These are phyloP conservation scores for Kryptopterus vitreolus DNA, from an alignment of 2,797 vertebrate genomes.

Conservation along the genomic window DNA sequence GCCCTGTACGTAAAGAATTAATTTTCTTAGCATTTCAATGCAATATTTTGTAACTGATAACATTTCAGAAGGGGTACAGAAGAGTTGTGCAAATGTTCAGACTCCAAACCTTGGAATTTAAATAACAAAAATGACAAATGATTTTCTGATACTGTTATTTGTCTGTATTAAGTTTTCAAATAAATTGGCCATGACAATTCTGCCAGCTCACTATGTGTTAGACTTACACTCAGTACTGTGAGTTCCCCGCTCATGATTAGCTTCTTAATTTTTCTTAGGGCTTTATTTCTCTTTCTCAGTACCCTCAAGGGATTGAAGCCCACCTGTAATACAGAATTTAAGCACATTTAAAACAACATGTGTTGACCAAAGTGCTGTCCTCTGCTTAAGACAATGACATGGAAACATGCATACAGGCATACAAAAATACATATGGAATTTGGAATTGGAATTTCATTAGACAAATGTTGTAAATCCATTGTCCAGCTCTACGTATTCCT, in stretches of 20 bases:
- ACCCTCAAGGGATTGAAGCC: slow-evolving; percentile 87
- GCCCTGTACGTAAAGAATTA: slow-evolving; percentile 69
- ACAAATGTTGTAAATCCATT: not conserved
- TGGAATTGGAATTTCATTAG: not conserved
- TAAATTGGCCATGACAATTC: not conserved
- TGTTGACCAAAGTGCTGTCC: not conserved
- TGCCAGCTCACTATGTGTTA: not conserved
- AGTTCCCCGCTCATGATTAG: slow-evolving; percentile 83
- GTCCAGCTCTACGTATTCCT: not conserved
- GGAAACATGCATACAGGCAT: not conserved
- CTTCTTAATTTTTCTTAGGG: slow-evolving; percentile 83
- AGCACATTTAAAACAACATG: not conserved
- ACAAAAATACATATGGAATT: not conserved
- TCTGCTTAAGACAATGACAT: slow-evolving; percentile 2
- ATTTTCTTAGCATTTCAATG: slow-evolving; percentile 25
- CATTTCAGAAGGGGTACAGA: not conserved
- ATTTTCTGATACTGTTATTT: not conserved
- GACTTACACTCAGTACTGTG: slow-evolving; percentile 79
- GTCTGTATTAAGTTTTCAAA: not conserved
- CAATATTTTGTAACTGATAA: not conserved
- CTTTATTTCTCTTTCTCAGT: slow-evolving; percentile 91
- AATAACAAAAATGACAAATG: not conserved
- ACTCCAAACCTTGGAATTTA: not conserved
- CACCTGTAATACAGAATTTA: slow-evolving; percentile 68
- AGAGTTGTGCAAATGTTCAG: not conserved